Conservation (phyloP, 1,140 invertebrate species). For the Drosophila sproati region DNA sequence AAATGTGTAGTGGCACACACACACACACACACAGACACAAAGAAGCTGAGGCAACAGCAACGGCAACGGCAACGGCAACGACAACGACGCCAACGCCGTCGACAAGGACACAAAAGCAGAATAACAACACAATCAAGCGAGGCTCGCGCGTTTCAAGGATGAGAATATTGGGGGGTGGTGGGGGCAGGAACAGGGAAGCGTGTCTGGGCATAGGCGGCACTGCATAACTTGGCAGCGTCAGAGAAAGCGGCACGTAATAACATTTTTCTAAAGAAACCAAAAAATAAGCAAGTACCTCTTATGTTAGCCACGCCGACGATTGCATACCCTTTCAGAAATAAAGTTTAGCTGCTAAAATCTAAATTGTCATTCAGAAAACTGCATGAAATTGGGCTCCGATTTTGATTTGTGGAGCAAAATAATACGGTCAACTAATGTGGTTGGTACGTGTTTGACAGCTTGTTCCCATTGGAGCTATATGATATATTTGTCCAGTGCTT, state of each 20-base stretch:
- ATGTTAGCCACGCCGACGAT: too few relatives aligned
- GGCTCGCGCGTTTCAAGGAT: constrained; percentile 40
- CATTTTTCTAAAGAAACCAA: constrained; percentile 79
- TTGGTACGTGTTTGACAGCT: too few relatives aligned
- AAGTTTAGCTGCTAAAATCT: too few relatives aligned
- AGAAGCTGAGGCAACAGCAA: constrained; percentile 13
- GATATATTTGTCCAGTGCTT: too few relatives aligned
- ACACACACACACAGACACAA: constrained; percentile 44
- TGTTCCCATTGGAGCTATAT: too few relatives aligned
- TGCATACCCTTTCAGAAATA: too few relatives aligned
- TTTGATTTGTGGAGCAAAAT: too few relatives aligned
- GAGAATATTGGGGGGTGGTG: background rate
- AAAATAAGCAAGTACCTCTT: constrained; percentile 11
- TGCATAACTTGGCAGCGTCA: constrained; percentile 75
- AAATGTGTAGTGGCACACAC: constrained; percentile 75
- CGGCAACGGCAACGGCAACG: constrained; percentile 9
- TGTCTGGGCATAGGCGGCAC: constrained; percentile 75
- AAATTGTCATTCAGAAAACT: too few relatives aligned
- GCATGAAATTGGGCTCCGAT: too few relatives aligned
- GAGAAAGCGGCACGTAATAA: constrained; percentile 80
- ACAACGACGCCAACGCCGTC: constrained; percentile 31
- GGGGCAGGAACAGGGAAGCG: constrained; percentile 37
- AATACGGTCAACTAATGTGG: too few relatives aligned
- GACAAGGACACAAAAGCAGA: constrained; percentile 78
- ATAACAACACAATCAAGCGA: constrained; percentile 83